Evolutionary conservation across 2,888 invertebrate genomes (phyloP), one percentile per base, ranked within the genome.

Genomic region (Cheilosia vulpina): DNA sequence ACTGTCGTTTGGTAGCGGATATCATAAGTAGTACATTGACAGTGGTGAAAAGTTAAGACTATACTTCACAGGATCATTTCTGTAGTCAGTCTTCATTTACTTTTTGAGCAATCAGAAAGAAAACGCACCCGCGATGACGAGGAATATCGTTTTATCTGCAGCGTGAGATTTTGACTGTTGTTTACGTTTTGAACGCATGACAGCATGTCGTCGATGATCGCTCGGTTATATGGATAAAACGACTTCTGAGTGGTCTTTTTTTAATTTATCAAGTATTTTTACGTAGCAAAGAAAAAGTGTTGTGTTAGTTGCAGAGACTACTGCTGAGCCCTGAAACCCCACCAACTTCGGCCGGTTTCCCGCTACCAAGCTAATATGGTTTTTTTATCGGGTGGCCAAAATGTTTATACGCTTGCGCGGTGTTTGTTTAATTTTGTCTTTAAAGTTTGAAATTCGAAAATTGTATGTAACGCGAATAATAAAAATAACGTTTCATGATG

Each of bases 61-160:
- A 91, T 91, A 91, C 94, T 94, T 94, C 93, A 93, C 94, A 94
- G 94, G 94, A 94, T 94, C 94, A 94, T 94, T 94, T 94, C 94
- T 94, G 94, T 94, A 94, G 94, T 94, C 93, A 92, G 93, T 94
- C 93, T 94, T 93, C 93, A 90, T 91, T 92, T 91, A 91, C 93
- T 93, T 93, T 93, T 90, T 91, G 92, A 90, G 92, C 92, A 92
- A 93, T 89, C 87, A 89, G 92, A 91, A 93, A 93, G 93, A 92
- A 24, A 89, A 90, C 89, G 90, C 90, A 93, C 90, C 94, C 93
- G 93, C 92, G 94, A 93, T 93, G 94, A 94, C 88, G 94, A 94
- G 93, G 43, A 63, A 89, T 89, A 93, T 93, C 92, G 92, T 91
- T 93, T 90, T 92, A 91, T 92, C 92, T 91, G 91, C 91, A 93